Evolutionary conservation across 2,113 vertebrate species (phyloP).

Genomic region (Rousettus leschenaultii): DNA sequence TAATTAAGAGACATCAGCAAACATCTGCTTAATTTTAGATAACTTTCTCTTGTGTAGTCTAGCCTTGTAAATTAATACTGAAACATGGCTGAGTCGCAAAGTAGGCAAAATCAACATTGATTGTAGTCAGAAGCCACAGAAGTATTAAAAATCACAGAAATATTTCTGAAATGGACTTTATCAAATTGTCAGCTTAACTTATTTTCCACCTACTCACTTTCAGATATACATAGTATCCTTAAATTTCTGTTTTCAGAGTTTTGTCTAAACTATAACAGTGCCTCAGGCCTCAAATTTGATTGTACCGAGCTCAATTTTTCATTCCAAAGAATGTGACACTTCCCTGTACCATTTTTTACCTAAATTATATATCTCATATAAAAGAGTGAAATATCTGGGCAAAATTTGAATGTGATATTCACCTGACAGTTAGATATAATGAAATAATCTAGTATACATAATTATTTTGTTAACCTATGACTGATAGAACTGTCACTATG

Average conservation of each 20-base stretch:
- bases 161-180: slow-evolving; percentile 57
- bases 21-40: slow-evolving; percentile 69
- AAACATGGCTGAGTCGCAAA: slow-evolving; percentile 43
- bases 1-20: slow-evolving; percentile 56
- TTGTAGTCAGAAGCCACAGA: slow-evolving; percentile 30
- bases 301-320: slow-evolving; percentile 55
- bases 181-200: slow-evolving; percentile 55
- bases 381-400: slow-evolving; percentile 41
- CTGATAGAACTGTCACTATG: slow-evolving; percentile 62
- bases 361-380: slow-evolving; percentile 37
- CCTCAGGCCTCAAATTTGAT: slow-evolving; percentile 29
- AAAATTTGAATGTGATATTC: slow-evolving; percentile 28
- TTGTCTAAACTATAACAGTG: background rate
- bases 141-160: slow-evolving; percentile 11
- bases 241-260: slow-evolving; percentile 17
- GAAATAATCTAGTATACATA: slow-evolving; percentile 50
- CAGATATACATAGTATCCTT: background rate
- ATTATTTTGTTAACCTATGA: slow-evolving; percentile 57
- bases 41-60: slow-evolving; percentile 65
- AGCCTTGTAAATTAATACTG: slow-evolving; percentile 57
- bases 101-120: background rate
- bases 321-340: slow-evolving; percentile 23
- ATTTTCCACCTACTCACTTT: background rate
- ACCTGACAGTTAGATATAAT: slow-evolving; percentile 42
- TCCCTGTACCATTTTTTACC: slow-evolving; percentile 10